These are phyloP conservation scores for Epirrita christyi DNA, from an alignment of 2,888 invertebrate species.

Conservation along the genomic window DNA sequence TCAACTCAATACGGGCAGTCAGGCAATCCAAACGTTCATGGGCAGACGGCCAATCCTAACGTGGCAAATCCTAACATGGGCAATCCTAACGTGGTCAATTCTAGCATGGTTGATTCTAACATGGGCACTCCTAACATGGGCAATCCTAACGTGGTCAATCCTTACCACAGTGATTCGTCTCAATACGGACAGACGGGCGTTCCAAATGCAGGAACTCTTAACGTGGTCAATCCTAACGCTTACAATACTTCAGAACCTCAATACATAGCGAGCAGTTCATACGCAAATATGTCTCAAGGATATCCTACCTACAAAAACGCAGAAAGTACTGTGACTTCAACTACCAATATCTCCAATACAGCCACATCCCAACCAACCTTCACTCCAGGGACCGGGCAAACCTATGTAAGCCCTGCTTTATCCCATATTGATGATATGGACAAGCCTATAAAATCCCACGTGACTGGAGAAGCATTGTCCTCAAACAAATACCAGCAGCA, in stretches of 20 bases:
- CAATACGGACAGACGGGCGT: conserved; percentile 42
- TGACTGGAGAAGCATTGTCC: conserved; percentile 69
- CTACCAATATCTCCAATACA: conserved; percentile 41
- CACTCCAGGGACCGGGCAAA: conserved; percentile 38
- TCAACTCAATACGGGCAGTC: background rate
- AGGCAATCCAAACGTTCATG: background rate
- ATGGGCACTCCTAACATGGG: conserved; percentile 7
- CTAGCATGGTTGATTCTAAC: conserved; percentile 1
- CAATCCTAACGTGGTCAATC: conserved; percentile 14
- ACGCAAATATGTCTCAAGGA: conserved; percentile 56
- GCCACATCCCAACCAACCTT: conserved; percentile 25
- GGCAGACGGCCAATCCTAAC: conserved; percentile 2
- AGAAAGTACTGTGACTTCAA: conserved; percentile 50
- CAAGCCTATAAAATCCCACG: conserved; percentile 76
- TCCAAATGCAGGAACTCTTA: conserved; percentile 35
- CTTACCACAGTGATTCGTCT: conserved; percentile 43
- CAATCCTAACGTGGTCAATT: conserved; percentile 3
- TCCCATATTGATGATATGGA: conserved; percentile 67
- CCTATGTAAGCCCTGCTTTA: conserved; percentile 47
- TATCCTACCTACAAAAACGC: conserved; percentile 62
- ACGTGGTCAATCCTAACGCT: background rate
- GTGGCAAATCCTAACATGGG: conserved; percentile 8
- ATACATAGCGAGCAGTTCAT: conserved; percentile 55
- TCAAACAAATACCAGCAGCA: conserved; percentile 43
- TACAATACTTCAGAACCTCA: conserved; percentile 50